Conservation (phyloP, 2,888 invertebrate species). For the Xylota segnis region DNA sequence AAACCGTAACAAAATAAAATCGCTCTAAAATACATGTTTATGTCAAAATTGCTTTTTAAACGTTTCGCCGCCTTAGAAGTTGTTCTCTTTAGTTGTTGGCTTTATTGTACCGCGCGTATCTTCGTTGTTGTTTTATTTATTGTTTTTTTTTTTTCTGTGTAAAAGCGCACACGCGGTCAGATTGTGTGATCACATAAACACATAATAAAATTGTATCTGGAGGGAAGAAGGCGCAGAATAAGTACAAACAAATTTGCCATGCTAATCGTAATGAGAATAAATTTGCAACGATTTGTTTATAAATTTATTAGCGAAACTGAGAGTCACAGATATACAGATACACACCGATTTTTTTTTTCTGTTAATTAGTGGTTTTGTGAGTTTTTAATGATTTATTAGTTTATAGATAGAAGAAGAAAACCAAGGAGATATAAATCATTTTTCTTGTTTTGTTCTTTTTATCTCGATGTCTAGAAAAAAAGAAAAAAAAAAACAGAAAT, state of each 20-base stretch:
- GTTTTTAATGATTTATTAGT: conserved; percentile 64
- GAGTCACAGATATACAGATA: conserved; percentile 16
- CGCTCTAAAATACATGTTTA: conserved; percentile 21
- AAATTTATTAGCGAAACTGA: conserved; percentile 17
- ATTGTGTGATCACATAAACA: conserved; percentile 65
- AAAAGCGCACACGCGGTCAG: conserved; percentile 19
- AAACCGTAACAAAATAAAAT: conserved; percentile 21
- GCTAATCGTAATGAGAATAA: conserved; percentile 47
- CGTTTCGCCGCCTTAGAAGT: conserved; percentile 61
- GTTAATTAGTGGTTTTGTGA: conserved; percentile 54
- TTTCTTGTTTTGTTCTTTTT: background rate
- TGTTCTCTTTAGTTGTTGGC: conserved; percentile 6
- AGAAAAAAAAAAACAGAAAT: background rate
- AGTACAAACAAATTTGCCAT: conserved; percentile 53
- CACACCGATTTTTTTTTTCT: background rate
- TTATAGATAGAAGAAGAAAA: conserved; percentile 41
- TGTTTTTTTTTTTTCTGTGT: background rate
- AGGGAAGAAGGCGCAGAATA: conserved; percentile 27
- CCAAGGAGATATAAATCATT: conserved; percentile 40
- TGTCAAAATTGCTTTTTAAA: conserved; percentile 67
- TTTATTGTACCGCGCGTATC: conserved; percentile 33
- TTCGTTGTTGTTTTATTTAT: too few relatives aligned
- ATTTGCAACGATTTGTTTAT: conserved; percentile 20
- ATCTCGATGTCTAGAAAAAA: conserved; percentile 3
- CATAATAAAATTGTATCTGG: conserved; percentile 62